phyloP scores from a whole-genome alignment of 2,797 vertebrate genomes.

The Rhinichthys osculus region DNA sequence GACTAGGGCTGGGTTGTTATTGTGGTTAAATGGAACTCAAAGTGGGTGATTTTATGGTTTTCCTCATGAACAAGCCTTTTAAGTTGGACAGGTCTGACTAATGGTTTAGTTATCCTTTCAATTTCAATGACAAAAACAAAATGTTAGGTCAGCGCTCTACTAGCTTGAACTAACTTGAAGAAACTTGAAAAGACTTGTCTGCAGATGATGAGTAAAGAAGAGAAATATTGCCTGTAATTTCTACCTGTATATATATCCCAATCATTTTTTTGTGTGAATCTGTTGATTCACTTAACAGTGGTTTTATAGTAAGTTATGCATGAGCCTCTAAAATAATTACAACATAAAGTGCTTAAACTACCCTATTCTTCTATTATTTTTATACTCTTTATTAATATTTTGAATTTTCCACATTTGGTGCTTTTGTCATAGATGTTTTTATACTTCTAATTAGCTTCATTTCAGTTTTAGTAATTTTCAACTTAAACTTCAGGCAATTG shows the following conservation, averaged over 20 bases:
- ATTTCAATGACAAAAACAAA: conserved; percentile 6
- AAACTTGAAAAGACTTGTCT: not conserved
- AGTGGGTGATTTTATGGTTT: not conserved
- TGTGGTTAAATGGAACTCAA: conserved; percentile 23
- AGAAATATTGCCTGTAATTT: not conserved
- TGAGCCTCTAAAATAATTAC: not conserved
- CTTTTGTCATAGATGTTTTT: not conserved
- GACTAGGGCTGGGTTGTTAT: conserved; percentile 19
- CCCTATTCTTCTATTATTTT: not conserved
- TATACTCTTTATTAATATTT: not conserved
- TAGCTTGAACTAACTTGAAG: not conserved
- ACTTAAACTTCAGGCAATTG: not conserved
- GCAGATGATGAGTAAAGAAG: not conserved
- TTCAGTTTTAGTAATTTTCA: not conserved
- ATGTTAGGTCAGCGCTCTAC: not conserved
- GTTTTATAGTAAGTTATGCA: not conserved
- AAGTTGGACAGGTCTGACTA: conserved; percentile 12
- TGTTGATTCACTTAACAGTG: not conserved
- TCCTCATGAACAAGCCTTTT: not conserved
- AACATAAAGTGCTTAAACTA: not conserved
- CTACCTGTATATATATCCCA: not conserved
- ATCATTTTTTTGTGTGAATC: not conserved
- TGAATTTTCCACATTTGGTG: not conserved
- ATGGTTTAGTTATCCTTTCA: conserved; percentile 11
- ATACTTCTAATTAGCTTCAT: not conserved